Evolutionary conservation across 1,140 invertebrate species (phyloP), one percentile per base, ranked within the genome.

Genomic region (Dreissena rostriformis): DNA sequence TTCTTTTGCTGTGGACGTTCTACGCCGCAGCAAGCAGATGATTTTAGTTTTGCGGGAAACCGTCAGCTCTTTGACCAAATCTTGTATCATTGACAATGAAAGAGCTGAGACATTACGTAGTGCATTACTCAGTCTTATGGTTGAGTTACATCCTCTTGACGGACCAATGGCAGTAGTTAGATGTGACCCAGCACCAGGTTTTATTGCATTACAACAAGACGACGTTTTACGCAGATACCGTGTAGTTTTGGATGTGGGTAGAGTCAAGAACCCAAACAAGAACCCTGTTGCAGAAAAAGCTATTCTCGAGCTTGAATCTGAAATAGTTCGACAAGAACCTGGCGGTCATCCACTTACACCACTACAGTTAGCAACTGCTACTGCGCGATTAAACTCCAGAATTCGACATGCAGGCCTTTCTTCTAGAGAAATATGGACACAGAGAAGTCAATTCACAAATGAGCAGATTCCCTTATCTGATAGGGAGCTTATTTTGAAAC

Each of bases 231-330:
- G 61, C 10, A 19, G 61, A 1, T 68, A 51, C 26, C 22, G 63
- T 19, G 52, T 86, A 0, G 61, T 51, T 10, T 17, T 83, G 53
- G 86, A 86, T 63, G 52, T 86, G 52, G 78, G 72, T 10, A 2
- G 83, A 1, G 10, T 55, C 11, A 82, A 87, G 57, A 82, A 87
- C 49, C 24, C 63, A 4, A 85, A 85, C 61, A 87, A 87, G 66
- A 85, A 82, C 55, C 76, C 84, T 17, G 73, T 87, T 12, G 72
- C 83, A n/a, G 71, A 87, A 28, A 79, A 70, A 24, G 84, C 77
- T 12, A 68, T n/a, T n/a, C n/a, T n/a, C n/a, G n/a, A n/a, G n/a
- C n/a, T n/a, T n/a, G n/a, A n/a, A n/a, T n/a, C n/a, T n/a, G n/a
- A n/a, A 53, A n/a, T 86, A 15, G 53, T 83, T 0, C 61, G 51